These are phyloP conservation scores for Chelonus formosanus DNA, from an alignment of 2,888 invertebrate species.

Conservation along the genomic window DNA sequence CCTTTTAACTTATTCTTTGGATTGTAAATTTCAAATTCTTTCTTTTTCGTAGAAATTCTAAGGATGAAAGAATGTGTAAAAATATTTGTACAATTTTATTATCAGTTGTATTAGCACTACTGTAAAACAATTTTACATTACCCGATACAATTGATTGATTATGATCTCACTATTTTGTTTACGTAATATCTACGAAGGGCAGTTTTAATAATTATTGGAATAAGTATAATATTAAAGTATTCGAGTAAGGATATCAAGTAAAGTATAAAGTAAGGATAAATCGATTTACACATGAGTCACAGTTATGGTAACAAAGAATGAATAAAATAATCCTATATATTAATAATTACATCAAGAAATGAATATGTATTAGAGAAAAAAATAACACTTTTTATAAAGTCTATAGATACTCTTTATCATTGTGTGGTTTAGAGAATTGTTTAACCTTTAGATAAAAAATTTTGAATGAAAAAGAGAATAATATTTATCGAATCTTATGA, in stretches of 20 bases:
- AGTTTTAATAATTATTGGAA: neutral
- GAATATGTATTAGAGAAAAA: too few relatives aligned
- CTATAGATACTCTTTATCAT: too few relatives aligned
- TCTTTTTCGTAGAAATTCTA: neutral
- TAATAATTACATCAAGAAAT: too few relatives aligned
- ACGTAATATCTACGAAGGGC: neutral
- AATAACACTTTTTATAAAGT: too few relatives aligned
- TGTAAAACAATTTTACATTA: neutral
- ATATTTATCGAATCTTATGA: too few relatives aligned
- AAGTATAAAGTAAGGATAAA: slow-evolving; percentile 13
- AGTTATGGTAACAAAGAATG: too few relatives aligned
- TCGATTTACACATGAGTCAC: neutral
- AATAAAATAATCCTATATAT: too few relatives aligned
- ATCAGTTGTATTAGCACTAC: too few relatives aligned
- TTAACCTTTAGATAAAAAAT: too few relatives aligned
- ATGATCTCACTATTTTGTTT: neutral
- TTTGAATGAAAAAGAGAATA: too few relatives aligned
- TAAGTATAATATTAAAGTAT: neutral
- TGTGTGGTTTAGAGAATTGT: too few relatives aligned
- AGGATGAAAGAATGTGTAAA: neutral
- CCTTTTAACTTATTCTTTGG: neutral
- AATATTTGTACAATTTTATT: too few relatives aligned
- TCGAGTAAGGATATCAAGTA: slow-evolving; percentile 1
- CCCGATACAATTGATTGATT: neutral
- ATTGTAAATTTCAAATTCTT: neutral